Percentiles rank a stretch among this genome's conserved stretches.
Conservation (phyloP, 1,140 invertebrate genomes). For the Chrysomallon squamiferum region DNA sequence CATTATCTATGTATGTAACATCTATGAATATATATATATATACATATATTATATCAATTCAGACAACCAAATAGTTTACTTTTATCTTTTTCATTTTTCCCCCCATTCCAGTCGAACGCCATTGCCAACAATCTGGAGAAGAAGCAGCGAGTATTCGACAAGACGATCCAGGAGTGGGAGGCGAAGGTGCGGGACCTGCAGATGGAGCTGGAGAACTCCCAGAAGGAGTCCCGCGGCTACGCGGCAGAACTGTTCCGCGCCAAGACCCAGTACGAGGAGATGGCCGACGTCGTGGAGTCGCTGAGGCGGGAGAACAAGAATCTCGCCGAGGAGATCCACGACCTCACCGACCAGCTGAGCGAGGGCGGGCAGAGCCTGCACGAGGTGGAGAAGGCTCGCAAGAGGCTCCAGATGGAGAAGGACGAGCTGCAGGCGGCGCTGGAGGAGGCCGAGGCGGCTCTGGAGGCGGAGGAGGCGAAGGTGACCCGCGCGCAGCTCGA, state of each 20-base stretch:
- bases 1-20: too few relatives aligned
- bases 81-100: too few relatives aligned
- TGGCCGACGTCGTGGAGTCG: conserved; percentile 93
- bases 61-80: too few relatives aligned
- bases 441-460: conserved; percentile 96
- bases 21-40: too few relatives aligned
- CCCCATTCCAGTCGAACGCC: conserved; percentile 76
- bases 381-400: conserved; percentile 96
- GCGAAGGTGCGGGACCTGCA: conserved; percentile 97
- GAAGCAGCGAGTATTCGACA: conserved; percentile 99
- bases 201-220: conserved; percentile 95
- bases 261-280: conserved; percentile 97
- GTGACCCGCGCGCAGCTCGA: conserved; percentile 93
- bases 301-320: conserved; percentile 94
- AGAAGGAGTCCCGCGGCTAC: conserved; percentile 99
- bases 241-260: conserved; percentile 99
- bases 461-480: conserved; percentile 79
- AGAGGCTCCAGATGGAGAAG: conserved; percentile 97
- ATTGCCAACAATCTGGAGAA: conserved; percentile 97
- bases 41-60: too few relatives aligned
- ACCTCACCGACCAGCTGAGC: conserved; percentile 95
- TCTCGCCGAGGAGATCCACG: conserved; percentile 90
- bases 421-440: conserved; percentile 97
- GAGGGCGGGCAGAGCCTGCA: conserved; percentile 93
- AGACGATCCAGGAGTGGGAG: conserved; percentile 99